phyloP scores from a whole-genome alignment of 2,113 vertebrate genomes.

The Centrocercus urophasianus region DNA sequence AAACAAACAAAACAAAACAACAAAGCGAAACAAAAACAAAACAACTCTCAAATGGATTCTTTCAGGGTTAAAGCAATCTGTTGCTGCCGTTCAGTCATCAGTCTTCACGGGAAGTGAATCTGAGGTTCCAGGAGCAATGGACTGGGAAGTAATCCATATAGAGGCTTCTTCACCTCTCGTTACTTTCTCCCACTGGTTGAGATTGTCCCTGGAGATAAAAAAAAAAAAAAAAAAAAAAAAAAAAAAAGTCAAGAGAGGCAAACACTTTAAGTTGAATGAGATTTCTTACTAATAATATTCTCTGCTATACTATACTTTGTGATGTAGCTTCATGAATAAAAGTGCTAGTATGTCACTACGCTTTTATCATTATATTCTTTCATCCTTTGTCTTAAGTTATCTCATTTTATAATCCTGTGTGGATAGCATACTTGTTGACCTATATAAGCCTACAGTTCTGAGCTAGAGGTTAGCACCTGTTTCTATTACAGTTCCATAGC shows the following conservation, averaged over 20 bases:
- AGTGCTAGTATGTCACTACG: neutral
- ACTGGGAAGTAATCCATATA: conserved; percentile 71
- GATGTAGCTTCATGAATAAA: neutral
- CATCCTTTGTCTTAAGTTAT: neutral
- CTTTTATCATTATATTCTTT: neutral
- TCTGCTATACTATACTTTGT: neutral
- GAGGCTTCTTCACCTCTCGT: conserved; percentile 88
- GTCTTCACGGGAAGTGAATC: conserved; percentile 86
- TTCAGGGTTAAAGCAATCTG: neutral
- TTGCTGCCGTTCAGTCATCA: conserved; percentile 81
- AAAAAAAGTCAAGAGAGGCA: neutral
- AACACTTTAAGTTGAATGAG: neutral
- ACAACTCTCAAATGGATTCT: neutral
- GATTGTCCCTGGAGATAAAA: conserved; percentile 86
- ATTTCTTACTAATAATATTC: neutral
- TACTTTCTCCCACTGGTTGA: conserved; percentile 94
- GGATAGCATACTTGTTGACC: neutral
- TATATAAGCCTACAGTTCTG: neutral
- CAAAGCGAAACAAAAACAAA: neutral
- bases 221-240: neutral
- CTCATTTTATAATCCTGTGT: neutral
- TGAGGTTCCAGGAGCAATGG: conserved; percentile 63
- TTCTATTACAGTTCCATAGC: neutral
- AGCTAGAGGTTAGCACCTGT: neutral
- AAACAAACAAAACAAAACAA: conserved; percentile 8